Evolutionary conservation across 2,888 invertebrate species (phyloP), one percentile per base, ranked within the genome.

Genomic region (Trisateles emortualis): DNA sequence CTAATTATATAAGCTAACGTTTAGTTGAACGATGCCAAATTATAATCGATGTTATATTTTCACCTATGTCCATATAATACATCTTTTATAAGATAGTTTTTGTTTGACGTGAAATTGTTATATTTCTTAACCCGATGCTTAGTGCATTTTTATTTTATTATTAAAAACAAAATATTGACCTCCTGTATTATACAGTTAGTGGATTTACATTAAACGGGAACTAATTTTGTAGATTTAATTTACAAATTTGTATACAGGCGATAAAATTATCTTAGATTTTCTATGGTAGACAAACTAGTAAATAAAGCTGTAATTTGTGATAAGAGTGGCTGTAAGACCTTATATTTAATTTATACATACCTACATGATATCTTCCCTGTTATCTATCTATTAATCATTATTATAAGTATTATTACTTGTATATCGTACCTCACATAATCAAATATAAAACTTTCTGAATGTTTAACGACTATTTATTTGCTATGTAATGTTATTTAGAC

Each of bases 311-410:
- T 90, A 82, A 86, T 88, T 87, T 91, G 92, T 92, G 92, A 92
- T 92, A 92, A 91, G 91, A 87, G 91, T 88, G 92, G 91, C 91
- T 92, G 92, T 91, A 90, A 88, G 84, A 84, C 78, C 78, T 79
- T 83, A 75, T 79, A 74, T 83, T 82, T 84, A 78, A 77, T 85
- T 82, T 84, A 72, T 73, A 76, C 68, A 74, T 78, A 78, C 82
- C 64, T 72, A 76, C 74, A 78, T 81, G 77, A 74, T 81, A 82
- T 84, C 83, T 83, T 83, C 80, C 80, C 70, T 75, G 78, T 77
- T 73, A 73, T 79, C 79, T 69, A 76, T 77, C 72, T 73, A 73
- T 79, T 79, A 70, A 76, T 77, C 72, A 76, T 59, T 64, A n/a
- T n/a, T n/a, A n/a, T n/a, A 65, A 64, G 66, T 79, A 75, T 64